Evolutionary conservation across 2,888 invertebrate genomes (phyloP), one percentile per base, ranked within the genome.

Genomic region (Drosophila silvestris): DNA sequence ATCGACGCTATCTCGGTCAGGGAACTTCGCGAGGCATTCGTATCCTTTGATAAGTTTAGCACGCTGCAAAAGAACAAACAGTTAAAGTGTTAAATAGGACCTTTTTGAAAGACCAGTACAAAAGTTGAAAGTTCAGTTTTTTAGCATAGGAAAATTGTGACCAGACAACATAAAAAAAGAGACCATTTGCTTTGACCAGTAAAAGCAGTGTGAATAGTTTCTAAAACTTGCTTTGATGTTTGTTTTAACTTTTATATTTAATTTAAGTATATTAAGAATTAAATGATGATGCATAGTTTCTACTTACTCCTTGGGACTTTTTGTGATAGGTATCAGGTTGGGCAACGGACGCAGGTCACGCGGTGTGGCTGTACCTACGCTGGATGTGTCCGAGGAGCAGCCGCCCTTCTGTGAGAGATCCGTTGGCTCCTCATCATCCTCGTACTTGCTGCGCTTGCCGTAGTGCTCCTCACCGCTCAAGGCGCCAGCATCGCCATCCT

Each of bases 271-370:
- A 22, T 44, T 12, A 44, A 4, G 19, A 39, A 39, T 19, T 19
- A 39, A 39, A 19, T 9, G 19, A 2, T 33, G 6, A 7, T 19
- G n/a, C 6, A 16, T 7, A 14, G 44, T 19, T 67, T 22, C 0
- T 62, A 90, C 91, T 86, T 61, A 91, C 91, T 86, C 90, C 68
- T 81, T 85, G 70, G 85, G 70, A 26, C 83, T 82, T 74, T 91
- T 92, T 58, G 94, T 95, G 62, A 97, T 95, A 7, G 97, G 97
- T 91, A 97, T 97, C 54, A 97, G 94, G 92, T 96, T 96, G 59
- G 97, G 97, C 80, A 96, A 95, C 0, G 97, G 97, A 62, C 96
- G 94, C 64, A 91, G 85, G n/a, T 90, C 77, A 28, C 92, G 82
- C 0, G 91, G 89, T 33, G 91, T 83, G 22, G 76, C 59, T 94